Evolutionary conservation across 2,797 vertebrate genomes (phyloP), one percentile per base, ranked within the genome.

Genomic region (Tangara arthus): DNA sequence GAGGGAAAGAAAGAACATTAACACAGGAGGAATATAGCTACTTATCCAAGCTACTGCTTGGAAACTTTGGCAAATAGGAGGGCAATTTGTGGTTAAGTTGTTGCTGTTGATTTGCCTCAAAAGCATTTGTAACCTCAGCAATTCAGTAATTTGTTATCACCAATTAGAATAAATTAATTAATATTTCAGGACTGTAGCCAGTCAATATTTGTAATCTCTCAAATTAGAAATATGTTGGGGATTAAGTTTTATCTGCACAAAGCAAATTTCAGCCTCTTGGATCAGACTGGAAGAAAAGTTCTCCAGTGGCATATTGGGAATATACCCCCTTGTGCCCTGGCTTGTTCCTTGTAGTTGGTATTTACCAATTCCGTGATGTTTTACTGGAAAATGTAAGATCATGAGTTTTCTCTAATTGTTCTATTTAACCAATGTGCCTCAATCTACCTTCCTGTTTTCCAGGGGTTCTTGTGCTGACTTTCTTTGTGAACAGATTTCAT

Each of bases 391-490:
- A 24, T n/a, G 9, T 20, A 11, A 32, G 23, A 18, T 28, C 1
- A 3, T 30, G 75, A 68, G 5, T 39, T 82, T 55, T 53, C 11
- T 39, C 50, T 3, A 8, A 8, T 6, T 63, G 17, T 13, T 75
- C 22, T 22, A 12, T 53, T 47, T 18, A 2, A 42, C 11, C 87
- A n/a, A 49, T 61, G 26, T 60, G 23, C 34, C 75, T 26, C 65
- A 20, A 6, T 44, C 56, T 65, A 46, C 52, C 76, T 81, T 81
- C 28, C 32, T 93, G 32, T 61, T 41, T 95, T 94, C 28, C 82
- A 98, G 97, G 97, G n/a, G 97, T 98, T 9, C 96, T 98, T 5
- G 95, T 98, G 73, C 92, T 98, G 95, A 98, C 97, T 18, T 97
- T 96, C 89, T 96, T 98, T 49, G 92, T 98, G 93, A 98, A 97